These are phyloP conservation scores for Lepus townsendii DNA, from an alignment of 2,797 vertebrate genomes.

Conservation along the genomic window DNA sequence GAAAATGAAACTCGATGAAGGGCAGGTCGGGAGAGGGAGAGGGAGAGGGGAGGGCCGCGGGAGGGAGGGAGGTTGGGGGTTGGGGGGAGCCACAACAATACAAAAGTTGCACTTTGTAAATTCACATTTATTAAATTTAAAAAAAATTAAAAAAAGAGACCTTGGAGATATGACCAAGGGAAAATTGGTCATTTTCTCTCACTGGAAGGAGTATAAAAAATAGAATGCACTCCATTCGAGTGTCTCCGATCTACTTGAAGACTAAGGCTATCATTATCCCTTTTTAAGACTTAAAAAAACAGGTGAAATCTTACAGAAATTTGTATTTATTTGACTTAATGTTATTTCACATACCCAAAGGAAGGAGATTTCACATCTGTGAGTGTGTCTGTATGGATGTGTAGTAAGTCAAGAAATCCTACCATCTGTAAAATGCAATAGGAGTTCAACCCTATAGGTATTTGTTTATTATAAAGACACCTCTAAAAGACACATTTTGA, in stretches of 20 bases:
- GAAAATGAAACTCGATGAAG: too few relatives aligned
- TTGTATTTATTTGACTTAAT: slow-evolving; percentile 30
- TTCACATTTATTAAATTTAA: too few relatives aligned
- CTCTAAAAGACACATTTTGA: background rate
- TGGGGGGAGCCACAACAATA: too few relatives aligned
- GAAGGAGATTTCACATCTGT: background rate
- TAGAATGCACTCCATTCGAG: background rate
- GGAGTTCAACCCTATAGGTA: background rate
- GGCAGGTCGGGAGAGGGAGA: too few relatives aligned
- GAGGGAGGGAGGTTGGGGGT: too few relatives aligned
- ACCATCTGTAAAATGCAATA: background rate
- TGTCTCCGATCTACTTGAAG: background rate
- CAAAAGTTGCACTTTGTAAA: too few relatives aligned
- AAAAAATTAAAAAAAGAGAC: too few relatives aligned
- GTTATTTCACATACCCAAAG: background rate
- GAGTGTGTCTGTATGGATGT: background rate
- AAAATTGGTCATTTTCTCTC: background rate
- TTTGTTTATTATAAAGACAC: background rate
- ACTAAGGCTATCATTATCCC: background rate
- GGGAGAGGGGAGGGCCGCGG: too few relatives aligned
- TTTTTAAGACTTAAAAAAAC: background rate
- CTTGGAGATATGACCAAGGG: background rate
- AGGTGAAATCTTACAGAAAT: background rate
- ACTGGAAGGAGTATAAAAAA: background rate
- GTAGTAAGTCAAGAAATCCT: background rate